Evolutionary conservation across 1,140 invertebrate genomes (phyloP).

Genomic region (Listronotus oregonensis): DNA sequence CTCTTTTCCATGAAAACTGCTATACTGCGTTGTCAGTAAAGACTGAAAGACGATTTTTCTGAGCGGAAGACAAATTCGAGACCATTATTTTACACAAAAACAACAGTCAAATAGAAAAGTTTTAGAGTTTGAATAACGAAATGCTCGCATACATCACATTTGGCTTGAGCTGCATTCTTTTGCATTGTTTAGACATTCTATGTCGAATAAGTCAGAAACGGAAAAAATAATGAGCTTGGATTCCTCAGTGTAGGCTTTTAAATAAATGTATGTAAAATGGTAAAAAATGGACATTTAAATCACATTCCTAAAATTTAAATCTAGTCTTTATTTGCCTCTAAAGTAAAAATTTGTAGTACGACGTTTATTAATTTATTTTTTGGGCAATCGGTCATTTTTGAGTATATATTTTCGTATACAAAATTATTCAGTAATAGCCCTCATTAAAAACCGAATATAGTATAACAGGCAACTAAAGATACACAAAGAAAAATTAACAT

Average conservation of each 20-base stretch:
- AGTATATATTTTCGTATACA: too few species aligned
- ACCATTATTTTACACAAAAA: constrained; percentile 17
- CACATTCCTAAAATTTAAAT: too few species aligned
- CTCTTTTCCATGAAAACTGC: too few species aligned
- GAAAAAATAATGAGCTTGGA: constrained; percentile 9
- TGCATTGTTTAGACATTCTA: constrained; percentile 15
- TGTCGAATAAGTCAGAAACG: constrained; percentile 3
- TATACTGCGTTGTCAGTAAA: background rate
- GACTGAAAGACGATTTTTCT: constrained; percentile 12
- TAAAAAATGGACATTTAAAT: too few species aligned
- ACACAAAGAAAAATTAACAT: too few species aligned
- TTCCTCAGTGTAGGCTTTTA: background rate
- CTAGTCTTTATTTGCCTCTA: too few species aligned
- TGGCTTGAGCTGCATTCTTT: constrained; percentile 17
- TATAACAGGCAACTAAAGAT: too few species aligned
- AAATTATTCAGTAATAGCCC: too few species aligned
- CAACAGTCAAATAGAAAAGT: constrained; percentile 13
- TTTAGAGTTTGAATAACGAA: constrained; percentile 14
- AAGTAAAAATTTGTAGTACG: too few species aligned
- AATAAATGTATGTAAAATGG: background rate
- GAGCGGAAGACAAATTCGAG: constrained; percentile 14
- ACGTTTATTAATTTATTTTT: too few species aligned
- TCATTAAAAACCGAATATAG: too few species aligned
- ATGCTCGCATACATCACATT: constrained; percentile 19
- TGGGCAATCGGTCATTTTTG: too few species aligned